Evolutionary conservation across 2,797 vertebrate genomes (phyloP).

Genomic region (Sebastes hubbsi): DNA sequence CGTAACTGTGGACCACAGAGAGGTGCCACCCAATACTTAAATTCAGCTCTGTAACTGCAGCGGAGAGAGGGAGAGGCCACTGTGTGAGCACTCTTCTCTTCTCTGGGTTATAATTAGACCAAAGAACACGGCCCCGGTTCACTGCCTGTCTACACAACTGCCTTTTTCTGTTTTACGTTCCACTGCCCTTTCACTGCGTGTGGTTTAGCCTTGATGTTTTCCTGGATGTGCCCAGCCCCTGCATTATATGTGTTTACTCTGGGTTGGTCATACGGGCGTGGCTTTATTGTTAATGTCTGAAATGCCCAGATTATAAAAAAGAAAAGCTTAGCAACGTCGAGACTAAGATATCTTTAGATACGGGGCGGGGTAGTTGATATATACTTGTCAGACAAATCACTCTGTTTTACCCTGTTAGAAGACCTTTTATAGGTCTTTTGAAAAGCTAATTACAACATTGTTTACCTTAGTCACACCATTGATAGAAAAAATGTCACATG

Average conservation of each 20-base stretch:
- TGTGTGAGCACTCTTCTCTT: constrained; percentile 48
- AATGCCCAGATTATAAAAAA: constrained; percentile 22
- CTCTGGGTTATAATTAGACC: constrained; percentile 76
- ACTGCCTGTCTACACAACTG: constrained; percentile 55
- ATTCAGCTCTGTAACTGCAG: constrained; percentile 52
- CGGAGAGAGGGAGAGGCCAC: constrained; percentile 50
- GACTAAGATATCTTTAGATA: background rate
- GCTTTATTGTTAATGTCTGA: constrained; percentile 44
- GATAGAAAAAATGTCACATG: background rate
- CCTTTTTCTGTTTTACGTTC: constrained; percentile 47
- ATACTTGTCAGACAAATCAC: background rate
- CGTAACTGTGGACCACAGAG: constrained; percentile 62
- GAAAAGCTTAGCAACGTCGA: background rate
- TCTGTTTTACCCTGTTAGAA: background rate
- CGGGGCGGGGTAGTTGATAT: no score
- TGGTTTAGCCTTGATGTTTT: constrained; percentile 40
- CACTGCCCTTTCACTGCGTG: constrained; percentile 49
- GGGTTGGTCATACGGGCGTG: constrained; percentile 32
- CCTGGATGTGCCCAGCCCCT: constrained; percentile 40
- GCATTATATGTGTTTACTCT: constrained; percentile 48
- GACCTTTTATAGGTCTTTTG: background rate
- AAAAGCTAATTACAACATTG: background rate
- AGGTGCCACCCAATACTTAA: constrained; percentile 75
- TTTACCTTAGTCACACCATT: background rate
- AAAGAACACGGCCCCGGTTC: constrained; percentile 61